Evolutionary conservation across 2,113 vertebrate species (phyloP).

Genomic region (rabbit (Oryctolagus cuniculus)): DNA sequence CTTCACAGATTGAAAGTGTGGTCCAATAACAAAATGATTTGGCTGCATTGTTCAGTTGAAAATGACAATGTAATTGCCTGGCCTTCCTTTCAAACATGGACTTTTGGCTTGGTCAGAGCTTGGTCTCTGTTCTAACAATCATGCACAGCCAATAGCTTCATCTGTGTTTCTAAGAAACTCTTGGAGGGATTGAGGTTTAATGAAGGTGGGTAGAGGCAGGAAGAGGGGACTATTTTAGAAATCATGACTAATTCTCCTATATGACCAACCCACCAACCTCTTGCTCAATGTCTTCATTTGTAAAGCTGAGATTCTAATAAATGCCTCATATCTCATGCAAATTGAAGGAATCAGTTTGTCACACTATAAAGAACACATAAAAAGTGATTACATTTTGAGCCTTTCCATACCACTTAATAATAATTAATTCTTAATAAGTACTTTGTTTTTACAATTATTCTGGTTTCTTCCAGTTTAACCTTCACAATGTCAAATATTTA

Average conservation of each 20-base stretch:
- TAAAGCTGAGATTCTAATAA: background rate
- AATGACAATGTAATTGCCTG: constrained; percentile 49
- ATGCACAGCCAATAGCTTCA: constrained; percentile 8
- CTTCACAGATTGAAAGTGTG: constrained; percentile 44
- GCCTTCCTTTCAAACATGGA: constrained; percentile 56
- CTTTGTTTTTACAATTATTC: background rate
- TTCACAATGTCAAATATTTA: background rate
- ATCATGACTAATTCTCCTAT: background rate
- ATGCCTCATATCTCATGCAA: background rate
- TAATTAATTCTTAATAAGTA: background rate
- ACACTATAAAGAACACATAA: background rate
- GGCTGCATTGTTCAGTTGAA: constrained; percentile 36
- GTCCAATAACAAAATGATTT: constrained; percentile 48
- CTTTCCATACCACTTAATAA: background rate
- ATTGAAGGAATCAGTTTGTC: background rate
- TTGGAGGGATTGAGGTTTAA: constrained; percentile 5
- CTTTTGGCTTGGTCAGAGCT: constrained; percentile 62
- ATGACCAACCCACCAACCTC: background rate
- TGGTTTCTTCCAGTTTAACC: constrained; percentile 26
- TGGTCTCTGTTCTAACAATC: constrained; percentile 56
- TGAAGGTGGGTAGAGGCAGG: background rate
- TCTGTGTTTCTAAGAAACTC: constrained; percentile 64
- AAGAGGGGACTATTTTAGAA: background rate
- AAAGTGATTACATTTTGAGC: background rate
- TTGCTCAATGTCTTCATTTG: background rate